Conservation (phyloP, 1,140 invertebrate genomes). For the Aphelinus certus region DNA sequence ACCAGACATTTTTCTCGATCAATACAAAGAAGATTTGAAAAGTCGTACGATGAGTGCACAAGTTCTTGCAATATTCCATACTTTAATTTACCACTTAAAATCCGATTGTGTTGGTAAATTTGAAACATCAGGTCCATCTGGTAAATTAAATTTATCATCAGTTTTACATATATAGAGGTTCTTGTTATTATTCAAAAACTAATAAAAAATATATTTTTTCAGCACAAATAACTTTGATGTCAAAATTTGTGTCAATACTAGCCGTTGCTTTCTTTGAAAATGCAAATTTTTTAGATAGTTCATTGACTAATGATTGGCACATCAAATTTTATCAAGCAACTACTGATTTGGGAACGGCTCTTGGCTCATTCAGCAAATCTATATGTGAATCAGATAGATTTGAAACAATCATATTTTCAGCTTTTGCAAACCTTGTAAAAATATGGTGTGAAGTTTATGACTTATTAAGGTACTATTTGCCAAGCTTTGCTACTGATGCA, state of each 20-base stretch:
- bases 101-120: slow-evolving; percentile 32
- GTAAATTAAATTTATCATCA: not conserved
- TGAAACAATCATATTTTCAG: slow-evolving; percentile 1
- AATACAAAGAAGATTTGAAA: slow-evolving; percentile 32
- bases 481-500: not conserved
- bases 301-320: slow-evolving; percentile 26
- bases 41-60: slow-evolving; percentile 28
- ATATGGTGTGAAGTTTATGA: slow-evolving; percentile 34
- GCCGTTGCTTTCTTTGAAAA: slow-evolving; percentile 25
- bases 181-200: not conserved
- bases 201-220: slow-evolving; percentile 8
- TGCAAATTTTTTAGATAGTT: slow-evolving; percentile 26
- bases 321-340: slow-evolving; percentile 27
- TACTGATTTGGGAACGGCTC: slow-evolving; percentile 11
- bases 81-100: slow-evolving; percentile 34
- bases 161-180: no score
- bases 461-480: slow-evolving; percentile 25
- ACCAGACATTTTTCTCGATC: slow-evolving; percentile 20
- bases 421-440: slow-evolving; percentile 17
- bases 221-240: not conserved
- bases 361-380: slow-evolving; percentile 13
- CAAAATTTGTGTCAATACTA: slow-evolving; percentile 16
- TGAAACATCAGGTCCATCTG: not conserved
- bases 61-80: slow-evolving; percentile 27
- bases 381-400: slow-evolving; percentile 1